Conservation (phyloP, 92 coral and sea anemone species). For the Paramuricea clavata region DNA sequence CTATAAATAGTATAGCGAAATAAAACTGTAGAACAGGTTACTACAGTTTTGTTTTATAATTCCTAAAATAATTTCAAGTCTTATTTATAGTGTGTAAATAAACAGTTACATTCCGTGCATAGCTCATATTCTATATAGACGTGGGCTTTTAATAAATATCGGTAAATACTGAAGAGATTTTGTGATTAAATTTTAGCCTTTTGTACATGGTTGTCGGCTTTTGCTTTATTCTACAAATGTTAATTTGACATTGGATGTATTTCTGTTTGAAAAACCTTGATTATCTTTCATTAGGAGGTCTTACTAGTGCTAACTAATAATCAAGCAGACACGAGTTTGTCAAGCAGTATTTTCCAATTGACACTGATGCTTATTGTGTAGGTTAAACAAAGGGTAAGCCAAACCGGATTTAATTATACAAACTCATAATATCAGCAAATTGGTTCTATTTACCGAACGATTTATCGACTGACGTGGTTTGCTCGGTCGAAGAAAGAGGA, state of each 20-base stretch:
- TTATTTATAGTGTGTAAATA: constrained; percentile 8
- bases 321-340: constrained; percentile 27
- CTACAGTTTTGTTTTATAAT: neutral
- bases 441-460: neutral
- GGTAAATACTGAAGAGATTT: neutral
- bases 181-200: neutral
- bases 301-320: constrained; percentile 27
- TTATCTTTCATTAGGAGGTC: constrained; percentile 35
- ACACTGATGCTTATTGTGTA: constrained; percentile 28
- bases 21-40: too few species aligned
- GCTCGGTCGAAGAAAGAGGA: neutral
- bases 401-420: constrained; percentile 17
- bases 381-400: neutral
- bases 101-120: constrained; percentile 1
- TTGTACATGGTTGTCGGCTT: neutral
- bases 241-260: neutral
- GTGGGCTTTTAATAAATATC: neutral
- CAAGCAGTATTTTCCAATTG: neutral
- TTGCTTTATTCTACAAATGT: neutral
- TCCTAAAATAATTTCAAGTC: neutral
- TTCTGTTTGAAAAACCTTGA: neutral
- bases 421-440: constrained; percentile 15
- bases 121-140: neutral
- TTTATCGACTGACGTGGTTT: neutral
- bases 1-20: too few species aligned